These are phyloP conservation scores for Spatula clypeata DNA, from an alignment of 2,797 vertebrate genomes.

Conservation along the genomic window DNA sequence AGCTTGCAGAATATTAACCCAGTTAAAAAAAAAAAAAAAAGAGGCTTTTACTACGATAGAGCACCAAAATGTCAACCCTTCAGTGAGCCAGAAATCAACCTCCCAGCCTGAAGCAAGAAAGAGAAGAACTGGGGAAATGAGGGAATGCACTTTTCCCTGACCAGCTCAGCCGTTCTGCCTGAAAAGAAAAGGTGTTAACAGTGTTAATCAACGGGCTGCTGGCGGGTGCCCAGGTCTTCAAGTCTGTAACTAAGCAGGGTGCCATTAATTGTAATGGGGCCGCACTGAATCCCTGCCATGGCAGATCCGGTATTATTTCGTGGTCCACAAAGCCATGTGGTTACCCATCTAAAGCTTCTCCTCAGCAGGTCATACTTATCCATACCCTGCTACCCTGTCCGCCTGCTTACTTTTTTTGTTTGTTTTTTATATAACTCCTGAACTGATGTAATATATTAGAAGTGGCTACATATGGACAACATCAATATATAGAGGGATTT, in stretches of 20 bases:
- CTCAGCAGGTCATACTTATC: neutral
- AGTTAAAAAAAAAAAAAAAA: neutral
- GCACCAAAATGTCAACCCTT: neutral
- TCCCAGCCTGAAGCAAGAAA: neutral
- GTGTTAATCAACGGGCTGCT: constrained; percentile 19
- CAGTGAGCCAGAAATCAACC: neutral
- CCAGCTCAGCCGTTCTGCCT: neutral
- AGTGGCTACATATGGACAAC: neutral
- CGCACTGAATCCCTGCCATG: neutral
- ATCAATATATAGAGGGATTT: neutral
- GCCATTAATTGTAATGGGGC: neutral
- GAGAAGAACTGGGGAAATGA: neutral
- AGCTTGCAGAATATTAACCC: constrained; percentile 60
- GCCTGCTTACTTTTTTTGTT: neutral
- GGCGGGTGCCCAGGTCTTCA: neutral
- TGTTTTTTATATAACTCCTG: neutral
- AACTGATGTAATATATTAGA: neutral
- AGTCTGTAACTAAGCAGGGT: neutral
- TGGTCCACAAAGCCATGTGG: neutral
- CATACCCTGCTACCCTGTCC: neutral
- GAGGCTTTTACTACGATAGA: neutral
- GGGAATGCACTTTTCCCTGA: neutral
- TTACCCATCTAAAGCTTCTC: neutral
- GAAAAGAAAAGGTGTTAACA: constrained; percentile 68
- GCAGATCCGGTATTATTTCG: neutral